Evolutionary conservation across 37 sponge, comb jelly and placozoan genomes (phyloP), one percentile per base, ranked within the genome.

Genomic region (Chondrilla cf. caribensis): DNA sequence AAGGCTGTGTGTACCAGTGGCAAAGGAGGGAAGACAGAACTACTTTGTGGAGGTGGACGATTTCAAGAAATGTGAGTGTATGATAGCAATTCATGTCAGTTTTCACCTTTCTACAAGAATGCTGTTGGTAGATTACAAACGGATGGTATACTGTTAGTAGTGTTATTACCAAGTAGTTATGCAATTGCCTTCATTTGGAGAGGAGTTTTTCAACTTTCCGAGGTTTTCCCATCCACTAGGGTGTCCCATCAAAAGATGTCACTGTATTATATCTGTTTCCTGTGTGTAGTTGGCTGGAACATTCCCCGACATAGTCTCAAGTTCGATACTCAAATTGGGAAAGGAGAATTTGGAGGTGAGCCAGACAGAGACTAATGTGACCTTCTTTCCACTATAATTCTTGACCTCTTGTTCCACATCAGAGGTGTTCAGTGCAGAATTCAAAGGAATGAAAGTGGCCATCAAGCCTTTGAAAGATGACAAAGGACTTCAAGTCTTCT

Each of bases 301-400:
- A 95, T 98, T 35, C 83, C 84, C 2, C 83, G 68, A 33, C 60
- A 79, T 62, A 81, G 89, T 24, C 54, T 98, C 15, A 59, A 57
- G 17, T 73, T 92, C 54, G 87, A 84, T 38, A 83, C 47, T 39
- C n/a, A 51, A 0, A 83, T 98, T 42, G 96, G 96, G 0, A 87
- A 91, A 72, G 99, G 99, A 89, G 99, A 98, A 82, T 98, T 91
- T 86, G 96, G 96, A 91, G 94, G 98, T 98, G 51, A 47, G 51
- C n/a, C n/a, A n/a, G n/a, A n/a, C n/a, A n/a, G n/a, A n/a, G n/a
- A n/a, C n/a, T 11, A 47, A 47, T 47, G 51, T 47, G 51, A 6
- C 11, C 51, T 14, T 11, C 51, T 11, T 14, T 47, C 9, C 51
- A 47, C 51, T 47, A 47, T 47, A 14, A 47, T 47, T 47, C 11